Conservation (phyloP, 2,113 vertebrate species). For the Anarhynchus alexandrinus region DNA sequence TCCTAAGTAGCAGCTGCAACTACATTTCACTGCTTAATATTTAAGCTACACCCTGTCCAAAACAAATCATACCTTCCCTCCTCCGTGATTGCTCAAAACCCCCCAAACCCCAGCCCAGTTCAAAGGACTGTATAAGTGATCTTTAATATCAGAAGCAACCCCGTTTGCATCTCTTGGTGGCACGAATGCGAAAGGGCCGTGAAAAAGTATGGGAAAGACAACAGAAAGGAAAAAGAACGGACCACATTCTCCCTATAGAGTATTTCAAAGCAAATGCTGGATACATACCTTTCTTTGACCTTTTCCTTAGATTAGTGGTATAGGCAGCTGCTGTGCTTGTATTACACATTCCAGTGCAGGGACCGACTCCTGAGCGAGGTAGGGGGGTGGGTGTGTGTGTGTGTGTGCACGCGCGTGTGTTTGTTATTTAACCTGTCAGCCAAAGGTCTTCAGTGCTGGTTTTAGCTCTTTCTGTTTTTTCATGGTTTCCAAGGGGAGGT, state of each 20-base stretch:
- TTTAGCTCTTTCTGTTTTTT: neutral
- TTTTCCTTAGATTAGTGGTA: conserved; percentile 23
- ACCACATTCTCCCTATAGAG: neutral
- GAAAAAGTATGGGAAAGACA: neutral
- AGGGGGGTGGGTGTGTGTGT: neutral
- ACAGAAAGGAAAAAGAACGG: neutral
- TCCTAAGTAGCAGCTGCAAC: neutral
- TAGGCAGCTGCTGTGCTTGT: conserved; percentile 32
- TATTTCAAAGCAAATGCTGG: conserved; percentile 10
- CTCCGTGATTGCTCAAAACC: neutral
- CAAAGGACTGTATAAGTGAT: too few relatives aligned
- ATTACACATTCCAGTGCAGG: conserved; percentile 7
- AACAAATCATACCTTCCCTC: neutral
- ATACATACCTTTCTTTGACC: conserved; percentile 17
- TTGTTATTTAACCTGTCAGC: neutral
- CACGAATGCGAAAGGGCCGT: neutral
- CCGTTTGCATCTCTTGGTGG: neutral
- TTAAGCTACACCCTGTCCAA: neutral
- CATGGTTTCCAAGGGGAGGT: neutral
- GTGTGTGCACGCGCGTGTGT: neutral
- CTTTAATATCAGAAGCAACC: neutral
- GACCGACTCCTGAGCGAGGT: neutral
- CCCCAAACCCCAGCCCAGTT: neutral
- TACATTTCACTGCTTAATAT: neutral
- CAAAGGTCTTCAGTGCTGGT: neutral